Conservation (phyloP, 1,140 invertebrate genomes). For the Streblospio benedicti region DNA sequence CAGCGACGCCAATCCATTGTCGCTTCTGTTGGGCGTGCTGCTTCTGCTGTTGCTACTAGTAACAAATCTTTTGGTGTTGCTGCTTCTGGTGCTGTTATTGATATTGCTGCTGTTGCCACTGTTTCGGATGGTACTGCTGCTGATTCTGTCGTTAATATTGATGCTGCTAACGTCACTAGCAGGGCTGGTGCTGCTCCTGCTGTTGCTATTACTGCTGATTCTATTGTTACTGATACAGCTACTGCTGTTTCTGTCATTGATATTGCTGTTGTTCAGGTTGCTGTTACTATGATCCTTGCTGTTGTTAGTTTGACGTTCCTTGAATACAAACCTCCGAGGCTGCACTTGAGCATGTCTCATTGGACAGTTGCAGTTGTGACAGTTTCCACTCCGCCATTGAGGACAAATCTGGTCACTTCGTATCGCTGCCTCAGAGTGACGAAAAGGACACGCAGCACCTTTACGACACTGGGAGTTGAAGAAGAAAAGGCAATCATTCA, state of each 20-base stretch:
- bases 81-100: not conserved
- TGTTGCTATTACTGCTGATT: constrained; percentile 2
- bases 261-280: not conserved
- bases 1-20: too few species aligned
- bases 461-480: too few species aligned
- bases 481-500: too few species aligned
- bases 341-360: too few species aligned
- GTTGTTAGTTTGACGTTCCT: too few species aligned
- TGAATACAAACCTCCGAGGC: too few species aligned
- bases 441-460: too few species aligned
- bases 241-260: not conserved
- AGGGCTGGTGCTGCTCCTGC: not conserved
- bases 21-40: not conserved
- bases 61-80: not conserved
- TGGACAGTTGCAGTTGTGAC: too few species aligned
- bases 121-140: not conserved
- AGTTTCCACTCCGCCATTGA: too few species aligned
- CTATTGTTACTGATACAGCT: not conserved
- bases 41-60: not conserved
- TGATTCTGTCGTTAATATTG: not conserved
- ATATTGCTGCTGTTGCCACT: not conserved
- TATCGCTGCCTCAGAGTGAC: too few species aligned
- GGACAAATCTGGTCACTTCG: too few species aligned
- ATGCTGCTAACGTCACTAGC: not conserved
- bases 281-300: not conserved